phyloP scores from a whole-genome alignment of 1,140 invertebrate species.

The Plutomurus gul region DNA sequence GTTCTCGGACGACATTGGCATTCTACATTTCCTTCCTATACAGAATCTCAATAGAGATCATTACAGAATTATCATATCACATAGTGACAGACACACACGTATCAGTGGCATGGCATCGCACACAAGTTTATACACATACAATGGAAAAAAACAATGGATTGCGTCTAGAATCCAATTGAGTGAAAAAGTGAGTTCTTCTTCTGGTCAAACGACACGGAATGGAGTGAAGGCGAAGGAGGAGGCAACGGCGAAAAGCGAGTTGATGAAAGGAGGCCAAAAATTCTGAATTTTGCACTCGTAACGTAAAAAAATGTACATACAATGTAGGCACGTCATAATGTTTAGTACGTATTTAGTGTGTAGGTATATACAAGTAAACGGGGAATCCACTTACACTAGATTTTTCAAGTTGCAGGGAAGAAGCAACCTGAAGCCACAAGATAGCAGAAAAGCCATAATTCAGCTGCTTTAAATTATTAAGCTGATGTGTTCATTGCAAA shows the following conservation, averaged over 20 bases:
- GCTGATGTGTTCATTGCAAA: too few species aligned
- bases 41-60: too few species aligned
- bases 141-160: neutral
- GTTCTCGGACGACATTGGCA: too few species aligned
- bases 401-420: too few species aligned
- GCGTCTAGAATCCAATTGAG: neutral
- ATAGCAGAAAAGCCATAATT: too few species aligned
- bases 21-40: too few species aligned
- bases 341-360: neutral
- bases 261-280: conserved; percentile 31
- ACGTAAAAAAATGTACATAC: too few species aligned
- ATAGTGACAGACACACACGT: neutral
- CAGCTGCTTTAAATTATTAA: too few species aligned
- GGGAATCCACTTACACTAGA: too few species aligned
- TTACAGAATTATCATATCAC: too few species aligned
- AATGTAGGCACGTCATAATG: neutral
- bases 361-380: neutral
- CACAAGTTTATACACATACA: neutral
- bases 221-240: neutral
- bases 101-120: neutral
- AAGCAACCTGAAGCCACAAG: too few species aligned
- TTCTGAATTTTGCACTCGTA: conserved; percentile 39
- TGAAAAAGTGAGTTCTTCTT: neutral
- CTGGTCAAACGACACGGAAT: neutral
- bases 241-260: conserved; percentile 9